These are phyloP conservation scores for Sebastiscus tertius DNA, from an alignment of 2,797 vertebrate genomes.

Conservation along the genomic window DNA sequence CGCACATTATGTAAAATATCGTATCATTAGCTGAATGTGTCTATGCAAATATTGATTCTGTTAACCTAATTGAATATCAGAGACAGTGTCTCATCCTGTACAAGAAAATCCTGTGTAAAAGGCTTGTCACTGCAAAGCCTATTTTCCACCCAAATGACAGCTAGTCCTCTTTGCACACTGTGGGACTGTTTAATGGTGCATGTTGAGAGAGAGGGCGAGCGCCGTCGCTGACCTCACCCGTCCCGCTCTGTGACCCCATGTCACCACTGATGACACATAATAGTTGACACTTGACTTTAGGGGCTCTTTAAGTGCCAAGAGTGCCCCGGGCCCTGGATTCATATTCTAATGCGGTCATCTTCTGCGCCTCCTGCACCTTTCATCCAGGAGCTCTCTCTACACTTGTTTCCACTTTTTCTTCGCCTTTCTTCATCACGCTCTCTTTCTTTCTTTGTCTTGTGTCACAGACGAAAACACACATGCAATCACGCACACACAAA, in stretches of 20 bases:
- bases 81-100: conserved; percentile 21
- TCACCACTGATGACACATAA: conserved; percentile 78
- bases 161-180: conserved; percentile 59
- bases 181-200: conserved; percentile 79
- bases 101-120: conserved; percentile 36
- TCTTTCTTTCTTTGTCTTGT: conserved; percentile 28
- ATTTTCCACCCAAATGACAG: conserved; percentile 69
- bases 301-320: conserved; percentile 77
- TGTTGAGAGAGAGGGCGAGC: conserved; percentile 77
- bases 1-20: conserved; percentile 63
- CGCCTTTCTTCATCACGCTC: conserved; percentile 28
- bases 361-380: conserved; percentile 48
- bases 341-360: conserved; percentile 75
- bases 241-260: conserved; percentile 72
- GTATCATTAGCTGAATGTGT: conserved; percentile 58
- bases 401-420: conserved; percentile 61
- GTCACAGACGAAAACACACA: conserved; percentile 16
- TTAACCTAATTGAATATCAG: conserved; percentile 56
- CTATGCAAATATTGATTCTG: conserved; percentile 67
- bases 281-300: conserved; percentile 78
- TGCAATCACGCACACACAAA: conserved; percentile 30
- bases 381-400: conserved; percentile 54
- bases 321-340: conserved; percentile 63
- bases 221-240: conserved; percentile 74
- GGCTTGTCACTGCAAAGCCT: conserved; percentile 38